Evolutionary conservation across 2,888 invertebrate species (phyloP), one percentile per base, ranked within the genome.

Genomic region (Punctoribates punctum): DNA sequence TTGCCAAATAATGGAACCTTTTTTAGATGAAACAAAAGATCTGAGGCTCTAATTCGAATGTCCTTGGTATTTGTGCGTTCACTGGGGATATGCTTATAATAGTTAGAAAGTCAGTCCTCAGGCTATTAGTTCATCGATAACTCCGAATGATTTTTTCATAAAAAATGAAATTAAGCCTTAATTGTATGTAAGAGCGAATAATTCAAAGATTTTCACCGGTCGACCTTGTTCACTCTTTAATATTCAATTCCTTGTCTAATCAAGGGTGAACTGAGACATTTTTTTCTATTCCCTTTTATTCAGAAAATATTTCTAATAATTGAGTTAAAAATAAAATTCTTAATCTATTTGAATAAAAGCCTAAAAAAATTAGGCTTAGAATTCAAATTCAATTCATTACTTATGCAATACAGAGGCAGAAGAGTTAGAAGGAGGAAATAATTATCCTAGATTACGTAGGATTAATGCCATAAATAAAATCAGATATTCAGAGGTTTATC

Each of bases 81-180:
- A 62, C 27, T 62, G 17, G 17, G 17, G 17, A 62, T 34, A 62
- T 6, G 62, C 54, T 20, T 54, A 20, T 23, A n/a, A n/a, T 20
- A 20, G 23, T 54, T 20, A 13, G n/a, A 23, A 20, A 15, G 29
- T n/a, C 27, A 62, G 17, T 29, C 62, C 62, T 23, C 15, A 20
- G 65, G 38, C 38, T 67, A 67, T 38, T 34, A 34, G 34, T 67
- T 67, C 65, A 67, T 38, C 38, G 65, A 67, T 67, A 67, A 67
- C 20, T 67, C 27, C 20, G 38, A 67, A 67, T 67, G 27, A 60
- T 67, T 29, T 25, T 34, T 34, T 20, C 27, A 15, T 27, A 62
- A 34, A 67, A 20, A 38, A 38, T 54, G 6, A 42, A 42, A 42
- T 42, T 42, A 42, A 42, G 42, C 42, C 42, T 42, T 42, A 42